Evolutionary conservation across 2,113 vertebrate genomes (phyloP).

Genomic region (Panurus biarmicus): DNA sequence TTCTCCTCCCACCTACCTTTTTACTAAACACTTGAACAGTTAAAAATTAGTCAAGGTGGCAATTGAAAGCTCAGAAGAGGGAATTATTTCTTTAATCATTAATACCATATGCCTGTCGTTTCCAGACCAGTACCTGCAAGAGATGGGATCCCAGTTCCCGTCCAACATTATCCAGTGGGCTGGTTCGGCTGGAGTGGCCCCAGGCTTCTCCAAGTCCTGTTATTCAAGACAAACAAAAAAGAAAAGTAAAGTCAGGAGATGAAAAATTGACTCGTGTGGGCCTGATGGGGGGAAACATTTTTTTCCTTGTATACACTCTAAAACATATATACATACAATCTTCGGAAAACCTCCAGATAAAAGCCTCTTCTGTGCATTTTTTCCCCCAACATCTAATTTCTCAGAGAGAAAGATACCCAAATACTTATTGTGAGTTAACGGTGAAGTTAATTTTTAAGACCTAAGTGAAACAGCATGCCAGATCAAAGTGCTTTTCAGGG

Average conservation of each 20-base stretch:
- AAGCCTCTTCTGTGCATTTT: neutral
- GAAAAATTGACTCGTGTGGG: neutral
- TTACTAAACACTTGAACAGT: neutral
- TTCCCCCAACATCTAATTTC: neutral
- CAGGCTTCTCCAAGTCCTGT: slow-evolving; percentile 95
- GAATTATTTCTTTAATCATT: slow-evolving; percentile 57
- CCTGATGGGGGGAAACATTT: neutral
- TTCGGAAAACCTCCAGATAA: neutral
- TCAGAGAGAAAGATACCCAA: neutral
- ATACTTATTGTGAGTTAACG: neutral
- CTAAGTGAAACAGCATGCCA: neutral
- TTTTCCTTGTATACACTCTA: neutral
- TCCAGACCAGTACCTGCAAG: slow-evolving; percentile 81
- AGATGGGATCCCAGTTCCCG: slow-evolving; percentile 93
- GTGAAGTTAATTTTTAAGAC: neutral
- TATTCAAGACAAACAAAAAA: slow-evolving; percentile 10
- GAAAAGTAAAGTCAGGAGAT: neutral
- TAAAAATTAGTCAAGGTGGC: slow-evolving; percentile 50
- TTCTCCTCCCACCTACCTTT: neutral
- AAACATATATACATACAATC: neutral
- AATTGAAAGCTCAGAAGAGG: slow-evolving; percentile 31
- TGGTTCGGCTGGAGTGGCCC: slow-evolving; percentile 87
- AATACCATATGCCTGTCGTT: neutral
- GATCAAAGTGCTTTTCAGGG: neutral
- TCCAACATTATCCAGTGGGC: slow-evolving; percentile 86